Percentiles rank a stretch among this genome's conserved stretches.
phyloP scores from a whole-genome alignment of 2,888 invertebrate genomes.

The Mythimna impura region DNA sequence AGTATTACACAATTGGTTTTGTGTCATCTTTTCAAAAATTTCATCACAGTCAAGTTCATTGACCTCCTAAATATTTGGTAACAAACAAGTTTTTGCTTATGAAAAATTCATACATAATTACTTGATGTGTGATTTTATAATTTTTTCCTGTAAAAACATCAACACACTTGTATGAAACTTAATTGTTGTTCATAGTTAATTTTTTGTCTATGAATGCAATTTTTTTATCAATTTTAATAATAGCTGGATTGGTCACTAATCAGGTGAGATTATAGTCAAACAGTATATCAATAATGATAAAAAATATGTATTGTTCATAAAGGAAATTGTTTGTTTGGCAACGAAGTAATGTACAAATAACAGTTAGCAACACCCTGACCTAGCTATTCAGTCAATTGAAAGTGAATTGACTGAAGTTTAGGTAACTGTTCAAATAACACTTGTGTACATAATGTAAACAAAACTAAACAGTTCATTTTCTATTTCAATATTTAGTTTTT shows the following conservation, averaged over 20 bases:
- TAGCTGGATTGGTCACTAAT: not conserved
- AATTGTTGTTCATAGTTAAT: too few species aligned
- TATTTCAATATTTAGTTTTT: not conserved
- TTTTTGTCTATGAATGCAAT: too few species aligned
- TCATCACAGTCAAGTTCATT: constrained; percentile 49
- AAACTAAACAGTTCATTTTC: not conserved
- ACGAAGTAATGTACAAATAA: not conserved
- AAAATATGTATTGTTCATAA: too few species aligned
- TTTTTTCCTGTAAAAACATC: too few species aligned
- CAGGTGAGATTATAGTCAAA: not conserved
- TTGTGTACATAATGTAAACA: constrained; percentile 15
- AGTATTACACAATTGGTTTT: not conserved
- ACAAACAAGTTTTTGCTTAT: not conserved
- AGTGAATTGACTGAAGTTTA: constrained; percentile 12
- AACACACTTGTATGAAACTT: not conserved
- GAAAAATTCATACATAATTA: not conserved
- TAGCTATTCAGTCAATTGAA: constrained; percentile 11
- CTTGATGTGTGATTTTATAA: not conserved
- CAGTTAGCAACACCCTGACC: constrained; percentile 23
- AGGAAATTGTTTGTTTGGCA: not conserved
- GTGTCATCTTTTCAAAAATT: constrained; percentile 9
- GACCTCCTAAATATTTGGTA: constrained; percentile 47
- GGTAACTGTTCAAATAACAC: constrained; percentile 6
- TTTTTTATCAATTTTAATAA: not conserved
- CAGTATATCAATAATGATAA: not conserved